phyloP scores from a whole-genome alignment of 2,888 invertebrate genomes.

The Conops quadrifasciatus region DNA sequence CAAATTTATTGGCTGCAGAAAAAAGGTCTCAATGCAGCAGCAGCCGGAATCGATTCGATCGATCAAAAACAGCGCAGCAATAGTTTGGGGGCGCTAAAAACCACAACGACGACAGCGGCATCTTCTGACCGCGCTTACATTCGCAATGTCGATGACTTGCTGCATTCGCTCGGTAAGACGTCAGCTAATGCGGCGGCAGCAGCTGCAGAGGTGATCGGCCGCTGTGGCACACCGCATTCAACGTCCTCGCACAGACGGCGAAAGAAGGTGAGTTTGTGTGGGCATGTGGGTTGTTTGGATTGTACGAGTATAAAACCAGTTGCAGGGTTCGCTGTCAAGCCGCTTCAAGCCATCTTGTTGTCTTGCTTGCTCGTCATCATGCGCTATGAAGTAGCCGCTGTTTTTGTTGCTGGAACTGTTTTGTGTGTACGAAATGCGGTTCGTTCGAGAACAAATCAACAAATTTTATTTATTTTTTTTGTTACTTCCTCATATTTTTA shows the following conservation, averaged over 20 bases:
- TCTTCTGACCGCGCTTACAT: constrained; percentile 48
- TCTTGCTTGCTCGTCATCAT: too few relatives aligned
- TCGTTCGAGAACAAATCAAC: too few relatives aligned
- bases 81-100: constrained; percentile 49
- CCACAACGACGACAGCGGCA: not conserved
- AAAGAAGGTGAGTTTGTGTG: constrained; percentile 55
- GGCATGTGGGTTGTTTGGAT: too few relatives aligned
- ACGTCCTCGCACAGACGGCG: constrained; percentile 54
- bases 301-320: too few relatives aligned
- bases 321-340: too few relatives aligned
- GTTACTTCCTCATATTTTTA: too few relatives aligned
- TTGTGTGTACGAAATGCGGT: too few relatives aligned
- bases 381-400: too few relatives aligned
- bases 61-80: constrained; percentile 52
- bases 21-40: constrained; percentile 43
- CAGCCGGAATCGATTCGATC: constrained; percentile 8
- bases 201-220: constrained; percentile 48
- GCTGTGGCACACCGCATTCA: constrained; percentile 52
- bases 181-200: constrained; percentile 42
- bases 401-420: too few relatives aligned
- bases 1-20: constrained; percentile 61
- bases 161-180: constrained; percentile 53
- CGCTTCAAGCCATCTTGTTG: too few relatives aligned
- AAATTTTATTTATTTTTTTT: not conserved
- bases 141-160: constrained; percentile 61